Conservation (phyloP, 2,113 vertebrate genomes). For the Corythornis vintsioides region DNA sequence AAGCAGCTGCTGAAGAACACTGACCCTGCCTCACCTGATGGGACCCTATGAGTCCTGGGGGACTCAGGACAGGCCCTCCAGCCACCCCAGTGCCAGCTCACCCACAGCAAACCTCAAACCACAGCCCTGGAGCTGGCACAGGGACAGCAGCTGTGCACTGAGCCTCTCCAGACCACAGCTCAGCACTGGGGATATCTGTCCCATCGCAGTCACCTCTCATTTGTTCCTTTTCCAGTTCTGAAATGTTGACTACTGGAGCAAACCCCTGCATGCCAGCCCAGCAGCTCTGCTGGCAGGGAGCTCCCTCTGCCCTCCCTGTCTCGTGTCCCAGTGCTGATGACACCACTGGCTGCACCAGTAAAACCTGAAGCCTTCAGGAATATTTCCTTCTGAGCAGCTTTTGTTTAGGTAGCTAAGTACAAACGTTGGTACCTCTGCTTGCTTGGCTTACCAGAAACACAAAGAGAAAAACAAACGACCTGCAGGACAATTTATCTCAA, state of each 20-base stretch:
- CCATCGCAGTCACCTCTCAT: slow-evolving; percentile 16
- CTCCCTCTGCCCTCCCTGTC: neutral
- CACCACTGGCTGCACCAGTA: neutral
- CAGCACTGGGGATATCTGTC: slow-evolving; percentile 1
- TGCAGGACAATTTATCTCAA: neutral
- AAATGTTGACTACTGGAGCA: too few species aligned
- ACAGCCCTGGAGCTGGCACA: neutral
- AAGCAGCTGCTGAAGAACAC: neutral
- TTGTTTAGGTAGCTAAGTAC: neutral
- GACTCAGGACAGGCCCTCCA: neutral
- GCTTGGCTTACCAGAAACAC: neutral
- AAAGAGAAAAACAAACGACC: neutral
- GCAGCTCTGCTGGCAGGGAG: neutral
- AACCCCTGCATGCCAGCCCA: too few species aligned
- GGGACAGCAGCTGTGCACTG: neutral
- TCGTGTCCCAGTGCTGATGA: neutral
- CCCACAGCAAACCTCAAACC: neutral
- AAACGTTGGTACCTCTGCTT: neutral
- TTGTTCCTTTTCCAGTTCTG: too few species aligned
- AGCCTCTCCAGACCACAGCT: slow-evolving; percentile 18
- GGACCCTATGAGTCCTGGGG: neutral
- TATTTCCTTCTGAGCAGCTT: neutral
- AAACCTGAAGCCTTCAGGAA: neutral
- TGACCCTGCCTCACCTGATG: neutral
- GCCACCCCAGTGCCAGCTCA: neutral